Conservation (phyloP, 2,888 invertebrate species). For the Leucoma salicis region DNA sequence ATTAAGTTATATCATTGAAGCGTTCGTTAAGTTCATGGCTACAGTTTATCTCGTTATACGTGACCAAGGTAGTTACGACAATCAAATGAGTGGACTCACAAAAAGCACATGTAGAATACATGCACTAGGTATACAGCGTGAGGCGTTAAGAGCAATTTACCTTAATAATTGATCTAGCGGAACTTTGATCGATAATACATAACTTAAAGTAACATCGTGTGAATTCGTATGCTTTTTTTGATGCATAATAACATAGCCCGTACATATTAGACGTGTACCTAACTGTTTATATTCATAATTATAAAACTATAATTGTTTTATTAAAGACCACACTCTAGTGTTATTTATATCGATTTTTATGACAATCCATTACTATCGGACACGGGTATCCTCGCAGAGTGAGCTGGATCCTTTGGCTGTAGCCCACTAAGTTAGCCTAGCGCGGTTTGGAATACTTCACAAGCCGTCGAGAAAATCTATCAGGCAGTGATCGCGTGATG, state of each 20-base stretch:
- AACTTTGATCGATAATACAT: conserved; percentile 33
- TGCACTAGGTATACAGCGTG: conserved; percentile 15
- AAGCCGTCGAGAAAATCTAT: too few species aligned
- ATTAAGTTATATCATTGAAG: conserved; percentile 25
- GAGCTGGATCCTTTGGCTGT: too few species aligned
- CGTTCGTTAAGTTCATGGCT: conserved; percentile 22
- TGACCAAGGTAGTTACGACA: conserved; percentile 22
- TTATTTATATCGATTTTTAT: too few species aligned
- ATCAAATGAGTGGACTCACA: conserved; percentile 21
- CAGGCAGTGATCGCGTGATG: too few species aligned
- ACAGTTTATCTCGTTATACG: conserved; percentile 29
- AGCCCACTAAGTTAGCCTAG: too few species aligned
- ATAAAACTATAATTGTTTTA: too few species aligned
- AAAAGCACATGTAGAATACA: conserved; percentile 17
- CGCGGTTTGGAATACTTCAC: too few species aligned
- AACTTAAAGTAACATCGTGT: conserved; percentile 32
- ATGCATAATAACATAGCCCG: conserved; percentile 5
- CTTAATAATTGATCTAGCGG: conserved; percentile 30
- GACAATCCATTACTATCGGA: too few species aligned
- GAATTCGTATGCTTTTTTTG: conserved; percentile 25
- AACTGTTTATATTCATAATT: too few species aligned
- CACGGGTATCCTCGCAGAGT: too few species aligned
- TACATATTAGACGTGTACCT: too few species aligned
- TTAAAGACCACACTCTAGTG: too few species aligned
- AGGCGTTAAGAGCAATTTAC: conserved; percentile 24